Base-by-base conservation (phyloP, 2,797 vertebrate genomes). In the Molossus molossus region DNA sequence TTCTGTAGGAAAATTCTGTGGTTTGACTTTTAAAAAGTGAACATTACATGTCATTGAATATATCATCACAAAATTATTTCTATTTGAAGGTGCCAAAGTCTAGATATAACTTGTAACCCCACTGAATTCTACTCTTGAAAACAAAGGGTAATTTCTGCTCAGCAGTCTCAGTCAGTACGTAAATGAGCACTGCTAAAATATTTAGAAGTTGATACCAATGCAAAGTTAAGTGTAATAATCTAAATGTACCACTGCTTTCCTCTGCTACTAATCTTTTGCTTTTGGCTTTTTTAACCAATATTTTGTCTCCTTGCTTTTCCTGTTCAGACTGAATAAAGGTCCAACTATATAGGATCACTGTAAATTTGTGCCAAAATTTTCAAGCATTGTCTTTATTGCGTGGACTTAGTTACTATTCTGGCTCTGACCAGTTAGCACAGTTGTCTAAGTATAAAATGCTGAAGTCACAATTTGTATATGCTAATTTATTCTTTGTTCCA, bases 111-210 rank as follows among this genome's bases (percentile, higher is more conserved):
- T 95, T 97, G 95, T 97, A 98, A 98, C 97, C 91, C 89, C 93
- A 97, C 82, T 97, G 98, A 98, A 98, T 97, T 97, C 96, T 95
- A 76, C 96, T 87, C 82, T 97, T 92, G 90, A 98, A 98, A 98
- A 98, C 98, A 98, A 98, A 98, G 97, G 95, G 87, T 94, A 98
- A 98, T 98, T 98, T 98, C 96, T 97, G 85, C 96, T 97, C 96
- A 96, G 97, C 97, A 97, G 97, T 98, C 98, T 98, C 98, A 81
- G 94, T 96, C 98, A 98, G 94, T 97, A 98, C 98, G 98, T 83
- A 98, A 98, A 98, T 98, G 97, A 98, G 97, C 62, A 64, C 97
- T 96, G 79, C 95, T 98, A 98, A 98, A 98, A 98, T 98, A 98
- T 98, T 98, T 98, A 98, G 93, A 98, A 98, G 97, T 97, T 96